Evolutionary conservation across 2,797 vertebrate genomes (phyloP), one percentile per base, ranked within the genome.

Genomic region (Chrysocyon brachyurus): DNA sequence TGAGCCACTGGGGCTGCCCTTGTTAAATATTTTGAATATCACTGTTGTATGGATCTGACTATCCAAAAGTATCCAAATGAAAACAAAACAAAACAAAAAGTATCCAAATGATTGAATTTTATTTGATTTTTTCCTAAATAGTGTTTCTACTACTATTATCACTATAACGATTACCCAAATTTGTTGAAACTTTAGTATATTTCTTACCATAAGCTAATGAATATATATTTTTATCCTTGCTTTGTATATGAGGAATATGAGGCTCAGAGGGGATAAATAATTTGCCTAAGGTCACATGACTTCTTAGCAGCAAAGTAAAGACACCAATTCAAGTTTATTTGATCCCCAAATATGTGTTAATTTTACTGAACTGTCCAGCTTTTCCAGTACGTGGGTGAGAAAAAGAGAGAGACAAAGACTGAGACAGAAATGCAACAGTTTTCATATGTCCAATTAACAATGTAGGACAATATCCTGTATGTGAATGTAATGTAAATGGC

Each of bases 21-120:
- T 46, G 40, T 82, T 54, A 40, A 82, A 82, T 72, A 89, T 64
- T 94, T 83, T 83, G 33, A 78, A 89, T 75, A 83, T 40, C 33
- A 33, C 49, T 73, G 28, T 94, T 83, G 21, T 33, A 15, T 66
- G 57, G 36, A 46, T 46, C 33, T 94, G 73, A 33, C 46, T 64
- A 54, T 56, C 15, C 28, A 33, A 83, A 94, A 59, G 64, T 57
- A 49, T 2, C 8, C 57, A 75, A 94, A 89, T 89, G 57, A 75
- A 46, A 46, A 46, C 40, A 46, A 46, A 46, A 46, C 40, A 46
- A 46, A 46, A 46, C 7, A 8, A 33, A 83, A 94, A 59, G 64
- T 57, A 33, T 2, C 8, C 57, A 75, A 94, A 89, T 89, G 57
- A 75, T 49, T 78, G 33, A 57, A 78, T 56, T 87, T 49, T 70